These are phyloP conservation scores for Ischnura elegans DNA, from an alignment of 2,888 invertebrate genomes.

Conservation along the genomic window DNA sequence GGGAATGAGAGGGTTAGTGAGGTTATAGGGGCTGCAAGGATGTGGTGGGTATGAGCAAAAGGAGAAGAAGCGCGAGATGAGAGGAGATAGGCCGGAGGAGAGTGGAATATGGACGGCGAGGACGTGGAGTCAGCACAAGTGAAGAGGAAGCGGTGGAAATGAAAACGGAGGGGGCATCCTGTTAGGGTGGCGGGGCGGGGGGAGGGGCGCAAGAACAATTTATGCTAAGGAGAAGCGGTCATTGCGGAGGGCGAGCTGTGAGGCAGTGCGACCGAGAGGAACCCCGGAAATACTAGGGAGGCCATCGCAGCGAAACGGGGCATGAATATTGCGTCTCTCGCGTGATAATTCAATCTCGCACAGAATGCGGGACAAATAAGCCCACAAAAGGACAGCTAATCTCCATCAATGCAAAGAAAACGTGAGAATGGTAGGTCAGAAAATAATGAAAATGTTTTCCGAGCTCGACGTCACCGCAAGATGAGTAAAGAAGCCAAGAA, in stretches of 20 bases:
- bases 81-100: neutral
- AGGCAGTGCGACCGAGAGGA: neutral
- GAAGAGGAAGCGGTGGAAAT: conserved; percentile 60
- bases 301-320: neutral
- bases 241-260: neutral
- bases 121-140: conserved; percentile 56
- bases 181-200: neutral
- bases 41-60: neutral
- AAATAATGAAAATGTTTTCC: neutral
- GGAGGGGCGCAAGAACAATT: neutral
- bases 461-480: neutral
- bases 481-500: too few relatives aligned
- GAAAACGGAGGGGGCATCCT: neutral
- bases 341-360: neutral
- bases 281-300: neutral
- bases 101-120: neutral
- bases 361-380: neutral
- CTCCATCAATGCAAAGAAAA: neutral
- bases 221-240: neutral
- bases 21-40: neutral
- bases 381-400: neutral
- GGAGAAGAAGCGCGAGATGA: conserved; percentile 16
- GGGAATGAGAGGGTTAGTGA: neutral
- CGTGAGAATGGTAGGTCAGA: neutral
- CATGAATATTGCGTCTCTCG: neutral